These are phyloP conservation scores for Macropodus opercularis DNA, from an alignment of 2,797 vertebrate species.

Conservation along the genomic window DNA sequence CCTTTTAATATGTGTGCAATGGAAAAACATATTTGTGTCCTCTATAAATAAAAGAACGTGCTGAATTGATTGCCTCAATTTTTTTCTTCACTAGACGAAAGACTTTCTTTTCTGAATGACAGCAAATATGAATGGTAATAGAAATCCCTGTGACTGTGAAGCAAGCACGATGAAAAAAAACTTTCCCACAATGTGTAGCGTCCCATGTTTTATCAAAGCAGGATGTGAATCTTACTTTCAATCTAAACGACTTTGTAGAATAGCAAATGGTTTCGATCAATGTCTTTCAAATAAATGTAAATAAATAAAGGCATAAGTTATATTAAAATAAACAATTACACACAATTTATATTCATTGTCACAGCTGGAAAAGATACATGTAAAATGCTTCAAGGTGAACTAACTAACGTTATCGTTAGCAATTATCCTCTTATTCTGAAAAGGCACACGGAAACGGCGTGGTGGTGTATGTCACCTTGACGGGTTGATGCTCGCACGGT, in stretches of 20 bases:
- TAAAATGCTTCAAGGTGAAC: too few relatives aligned
- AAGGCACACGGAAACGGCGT: conserved; percentile 35
- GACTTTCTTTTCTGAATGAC: not conserved
- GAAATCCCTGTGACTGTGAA: not conserved
- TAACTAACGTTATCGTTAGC: too few relatives aligned
- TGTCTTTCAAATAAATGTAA: not conserved
- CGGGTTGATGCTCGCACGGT: conserved; percentile 45
- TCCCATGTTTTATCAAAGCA: not conserved
- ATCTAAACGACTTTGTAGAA: conserved; percentile 23
- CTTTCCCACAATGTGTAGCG: conserved; percentile 21
- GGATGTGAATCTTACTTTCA: conserved; percentile 13
- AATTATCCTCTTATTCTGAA: conserved; percentile 64
- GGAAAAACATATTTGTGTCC: not conserved
- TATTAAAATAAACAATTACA: too few relatives aligned
- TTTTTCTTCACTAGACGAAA: not conserved
- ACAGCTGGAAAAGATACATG: too few relatives aligned
- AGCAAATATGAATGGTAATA: not conserved
- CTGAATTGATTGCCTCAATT: not conserved
- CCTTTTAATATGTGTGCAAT: not conserved
- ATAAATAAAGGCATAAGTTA: too few relatives aligned
- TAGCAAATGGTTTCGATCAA: too few relatives aligned
- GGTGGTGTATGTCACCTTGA: not conserved
- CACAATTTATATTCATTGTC: too few relatives aligned
- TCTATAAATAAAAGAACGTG: conserved; percentile 25
- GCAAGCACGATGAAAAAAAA: conserved; percentile 5